Percentiles rank a stretch among this genome's conserved stretches.
Evolutionary conservation across 2,797 vertebrate species (phyloP).

Genomic region (Gouania willdenowi): DNA sequence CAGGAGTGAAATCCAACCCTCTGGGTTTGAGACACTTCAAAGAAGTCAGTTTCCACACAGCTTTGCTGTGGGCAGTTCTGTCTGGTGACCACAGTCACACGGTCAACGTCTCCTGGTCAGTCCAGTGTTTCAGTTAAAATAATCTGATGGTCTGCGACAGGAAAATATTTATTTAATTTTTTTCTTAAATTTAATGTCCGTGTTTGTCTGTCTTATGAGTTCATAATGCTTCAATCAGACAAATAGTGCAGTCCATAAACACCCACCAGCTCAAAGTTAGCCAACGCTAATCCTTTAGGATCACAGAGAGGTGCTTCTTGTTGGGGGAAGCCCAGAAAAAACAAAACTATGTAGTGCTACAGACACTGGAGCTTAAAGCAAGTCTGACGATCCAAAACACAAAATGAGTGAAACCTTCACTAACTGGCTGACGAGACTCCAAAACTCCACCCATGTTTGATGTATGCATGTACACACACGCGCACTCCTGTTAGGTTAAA

Average conservation of each 20-base stretch:
- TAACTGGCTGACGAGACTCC: slow-evolving; percentile 65
- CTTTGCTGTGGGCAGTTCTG: slow-evolving; percentile 31
- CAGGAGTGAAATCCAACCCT: slow-evolving; percentile 19
- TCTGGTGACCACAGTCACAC: slow-evolving; percentile 48
- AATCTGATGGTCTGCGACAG: slow-evolving; percentile 7
- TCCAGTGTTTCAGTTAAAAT: slow-evolving; percentile 68
- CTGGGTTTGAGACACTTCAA: slow-evolving; percentile 37
- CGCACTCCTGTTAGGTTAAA: slow-evolving; percentile 57
- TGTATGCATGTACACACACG: slow-evolving; percentile 37
- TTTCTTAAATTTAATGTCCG: slow-evolving; percentile 20
- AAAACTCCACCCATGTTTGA: slow-evolving; percentile 66
- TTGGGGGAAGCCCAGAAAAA: slow-evolving; percentile 18
- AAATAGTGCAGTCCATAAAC: slow-evolving; percentile 50
- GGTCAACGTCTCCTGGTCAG: slow-evolving; percentile 64
- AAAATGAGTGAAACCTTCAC: slow-evolving; percentile 57
- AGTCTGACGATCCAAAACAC: slow-evolving; percentile 2
- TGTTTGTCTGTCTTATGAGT: slow-evolving; percentile 55
- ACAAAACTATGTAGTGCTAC: slow-evolving; percentile 6
- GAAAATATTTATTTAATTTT: not conserved
- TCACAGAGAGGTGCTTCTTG: slow-evolving; percentile 13
- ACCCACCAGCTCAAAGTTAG: slow-evolving; percentile 21
- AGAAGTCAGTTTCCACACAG: slow-evolving; percentile 51
- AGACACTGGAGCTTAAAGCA: slow-evolving; percentile 4
- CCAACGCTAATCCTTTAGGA: slow-evolving; percentile 16
- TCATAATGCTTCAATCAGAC: slow-evolving; percentile 62